Evolutionary conservation across 2,113 vertebrate genomes (phyloP), one percentile per base, ranked within the genome.

Genomic region (Myxocyprinus asiaticus): DNA sequence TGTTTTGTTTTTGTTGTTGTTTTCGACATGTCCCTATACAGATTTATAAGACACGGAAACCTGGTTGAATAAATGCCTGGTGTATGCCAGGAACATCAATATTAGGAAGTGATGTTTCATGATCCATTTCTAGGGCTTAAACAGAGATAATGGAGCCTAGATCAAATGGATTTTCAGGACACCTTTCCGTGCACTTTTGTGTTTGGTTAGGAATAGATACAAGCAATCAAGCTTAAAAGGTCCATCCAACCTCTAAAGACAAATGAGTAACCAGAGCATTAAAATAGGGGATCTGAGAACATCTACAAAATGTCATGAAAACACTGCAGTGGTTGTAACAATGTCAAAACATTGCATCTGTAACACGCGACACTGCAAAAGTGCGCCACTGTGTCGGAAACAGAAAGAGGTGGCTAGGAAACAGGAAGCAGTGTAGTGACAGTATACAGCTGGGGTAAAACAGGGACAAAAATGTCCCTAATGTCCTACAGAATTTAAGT

Each of bases 51-150:
- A 10, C 3, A 47, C 50, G 45, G 5, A 17, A 45, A 44, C 56
- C 44, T 45, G 44, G 11, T 7, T 7, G 9, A 66, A n/a, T 62
- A 55, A 42, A 45, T 9, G 7, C 43, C 59, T 8, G 44, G 55
- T 1, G 22, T 33, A 1, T 33, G 22, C 1, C 22, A 33, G 22
- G 22, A 63, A 63, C 48, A 15, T 50, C 7, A 56, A 62, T 43
- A 48, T 33, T 6, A 75, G 62, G 64, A 53, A n/a, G 4, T 47
- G 47, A 59, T 79, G 81, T 76, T 14, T 76, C 77, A 79, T 56
- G 55, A 17, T n/a, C 47, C 65, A 33, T 22, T 56, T 44, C 17
- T 50, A 7, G 15, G 9, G 64, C 11, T 15, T 69, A 33, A 33
- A 73, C 6, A n/a, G 56, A 70, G n/a, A 68, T 17, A 45, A 72